Conservation (phyloP, 2,113 vertebrate genomes). For the Isurus oxyrinchus region DNA sequence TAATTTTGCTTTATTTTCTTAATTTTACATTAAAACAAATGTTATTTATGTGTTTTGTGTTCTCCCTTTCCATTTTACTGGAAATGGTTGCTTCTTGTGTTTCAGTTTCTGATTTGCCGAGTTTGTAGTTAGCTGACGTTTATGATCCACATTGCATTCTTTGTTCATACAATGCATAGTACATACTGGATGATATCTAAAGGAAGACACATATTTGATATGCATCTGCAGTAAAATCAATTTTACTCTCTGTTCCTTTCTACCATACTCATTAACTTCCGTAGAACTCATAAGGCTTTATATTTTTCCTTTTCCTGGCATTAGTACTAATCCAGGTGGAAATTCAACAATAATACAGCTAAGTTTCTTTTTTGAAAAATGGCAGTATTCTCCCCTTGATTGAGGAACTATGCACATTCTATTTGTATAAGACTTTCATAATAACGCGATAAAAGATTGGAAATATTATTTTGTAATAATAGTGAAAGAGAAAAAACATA, state of each 20-base stretch:
- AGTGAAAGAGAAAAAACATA: not conserved
- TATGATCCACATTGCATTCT: not conserved
- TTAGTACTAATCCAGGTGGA: not conserved
- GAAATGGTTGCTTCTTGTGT: not conserved
- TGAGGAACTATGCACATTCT: not conserved
- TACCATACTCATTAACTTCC: not conserved
- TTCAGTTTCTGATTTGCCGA: not conserved
- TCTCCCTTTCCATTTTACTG: not conserved
- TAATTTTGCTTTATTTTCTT: not conserved
- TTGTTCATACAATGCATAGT: not conserved
- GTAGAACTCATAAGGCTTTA: not conserved
- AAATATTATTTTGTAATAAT: not conserved
- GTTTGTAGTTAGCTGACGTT: not conserved
- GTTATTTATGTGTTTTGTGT: too few species aligned
- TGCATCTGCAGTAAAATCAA: not conserved
- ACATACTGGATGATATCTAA: not conserved
- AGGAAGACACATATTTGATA: too few species aligned
- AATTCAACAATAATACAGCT: not conserved
- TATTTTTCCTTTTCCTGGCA: not conserved
- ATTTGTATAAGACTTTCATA: not conserved
- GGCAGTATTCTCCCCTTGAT: not conserved
- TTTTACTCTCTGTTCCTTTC: not conserved
- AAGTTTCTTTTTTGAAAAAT: not conserved
- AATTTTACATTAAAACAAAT: not conserved
- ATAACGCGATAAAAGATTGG: not conserved